Percentiles rank a stretch among this genome's conserved stretches.
These are phyloP conservation scores for Capromys pilorides DNA, from an alignment of 2,797 vertebrate genomes.

Conservation along the genomic window DNA sequence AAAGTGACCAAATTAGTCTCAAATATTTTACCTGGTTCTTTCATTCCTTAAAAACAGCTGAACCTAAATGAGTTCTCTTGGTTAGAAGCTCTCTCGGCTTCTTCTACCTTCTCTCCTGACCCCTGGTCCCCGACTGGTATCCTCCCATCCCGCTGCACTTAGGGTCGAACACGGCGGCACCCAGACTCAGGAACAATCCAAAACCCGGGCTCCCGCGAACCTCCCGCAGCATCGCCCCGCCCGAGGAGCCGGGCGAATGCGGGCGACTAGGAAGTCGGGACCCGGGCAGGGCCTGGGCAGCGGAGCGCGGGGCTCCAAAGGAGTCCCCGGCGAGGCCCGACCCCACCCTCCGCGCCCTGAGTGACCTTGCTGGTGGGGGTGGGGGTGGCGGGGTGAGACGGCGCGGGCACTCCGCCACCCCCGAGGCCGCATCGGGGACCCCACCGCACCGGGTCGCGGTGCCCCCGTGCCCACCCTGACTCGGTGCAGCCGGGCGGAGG, in stretches of 20 bases:
- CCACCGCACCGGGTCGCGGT: not conserved
- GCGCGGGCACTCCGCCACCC: not conserved
- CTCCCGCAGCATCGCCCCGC: not conserved
- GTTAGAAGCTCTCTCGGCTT: not conserved
- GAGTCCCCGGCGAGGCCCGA: not conserved
- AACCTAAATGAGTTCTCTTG: not conserved
- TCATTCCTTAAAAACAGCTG: not conserved
- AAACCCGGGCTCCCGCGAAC: not conserved
- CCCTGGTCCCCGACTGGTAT: not conserved
- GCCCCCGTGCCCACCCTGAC: not conserved
- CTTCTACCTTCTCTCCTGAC: not conserved
- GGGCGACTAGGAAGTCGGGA: not conserved
- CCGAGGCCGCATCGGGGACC: not conserved
- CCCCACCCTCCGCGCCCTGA: not conserved
- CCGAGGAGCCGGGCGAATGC: not conserved
- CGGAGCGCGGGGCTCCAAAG: not conserved
- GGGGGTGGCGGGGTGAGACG: no score
- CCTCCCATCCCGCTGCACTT: not conserved
- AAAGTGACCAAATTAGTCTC: not conserved
- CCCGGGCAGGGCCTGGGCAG: not conserved
- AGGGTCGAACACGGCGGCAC: slow-evolving; percentile 27
- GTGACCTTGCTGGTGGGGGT: not conserved
- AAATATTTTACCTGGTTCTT: not conserved
- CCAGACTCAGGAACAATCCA: slow-evolving; percentile 7
- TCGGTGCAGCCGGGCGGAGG: not conserved